phyloP scores from a whole-genome alignment of 2,888 invertebrate species.

The Brachypterus glaber region DNA sequence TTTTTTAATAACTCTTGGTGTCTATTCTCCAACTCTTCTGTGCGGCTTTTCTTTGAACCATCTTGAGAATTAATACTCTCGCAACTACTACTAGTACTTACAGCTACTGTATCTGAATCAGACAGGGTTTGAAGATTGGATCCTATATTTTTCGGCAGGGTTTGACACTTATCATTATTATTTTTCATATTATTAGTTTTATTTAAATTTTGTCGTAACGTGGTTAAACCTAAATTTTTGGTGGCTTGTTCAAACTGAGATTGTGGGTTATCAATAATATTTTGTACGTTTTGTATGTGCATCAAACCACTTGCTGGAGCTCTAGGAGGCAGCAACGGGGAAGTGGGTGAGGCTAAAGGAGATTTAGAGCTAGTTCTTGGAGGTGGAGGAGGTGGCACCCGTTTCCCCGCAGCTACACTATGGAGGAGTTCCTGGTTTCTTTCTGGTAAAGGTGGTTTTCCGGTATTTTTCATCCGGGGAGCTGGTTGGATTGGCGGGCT shows the following conservation, averaged over 20 bases:
- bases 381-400: conserved; percentile 84
- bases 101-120: conserved; percentile 27
- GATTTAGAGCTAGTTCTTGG: conserved; percentile 86
- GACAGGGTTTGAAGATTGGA: conserved; percentile 33
- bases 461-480: conserved; percentile 43
- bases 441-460: conserved; percentile 75
- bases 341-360: conserved; percentile 75
- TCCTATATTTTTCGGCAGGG: conserved; percentile 39
- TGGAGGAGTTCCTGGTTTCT: conserved; percentile 69
- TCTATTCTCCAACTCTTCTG: conserved; percentile 72
- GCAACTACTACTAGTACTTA: conserved; percentile 63
- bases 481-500: conserved; percentile 63
- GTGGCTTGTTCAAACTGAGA: conserved; percentile 39
- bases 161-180: conserved; percentile 39
- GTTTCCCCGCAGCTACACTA: conserved; percentile 51
- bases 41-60: conserved; percentile 53
- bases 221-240: conserved; percentile 40
- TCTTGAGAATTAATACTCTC: conserved; percentile 69
- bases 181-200: conserved; percentile 35
- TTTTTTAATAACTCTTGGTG: conserved; percentile 83
- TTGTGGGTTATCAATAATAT: conserved; percentile 36
- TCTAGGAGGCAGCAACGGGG: conserved; percentile 56
- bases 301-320: conserved; percentile 41
- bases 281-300: conserved; percentile 40
- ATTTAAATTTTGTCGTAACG: conserved; percentile 35